Conservation (phyloP, 2,113 vertebrate genomes). For the Fulmarus glacialis region DNA sequence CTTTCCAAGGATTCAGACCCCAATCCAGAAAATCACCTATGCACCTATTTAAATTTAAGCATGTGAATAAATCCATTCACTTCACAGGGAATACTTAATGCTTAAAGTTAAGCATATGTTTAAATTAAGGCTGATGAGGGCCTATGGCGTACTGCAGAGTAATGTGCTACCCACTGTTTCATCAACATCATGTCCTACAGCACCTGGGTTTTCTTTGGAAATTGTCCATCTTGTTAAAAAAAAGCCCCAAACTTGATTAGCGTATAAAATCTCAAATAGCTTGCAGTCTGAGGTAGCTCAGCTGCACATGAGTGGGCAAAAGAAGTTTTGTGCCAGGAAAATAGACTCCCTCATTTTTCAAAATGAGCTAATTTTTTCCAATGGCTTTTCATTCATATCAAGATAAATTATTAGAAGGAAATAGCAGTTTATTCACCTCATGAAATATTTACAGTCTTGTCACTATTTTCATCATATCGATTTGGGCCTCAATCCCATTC, state of each 20-base stretch:
- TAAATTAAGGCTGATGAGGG: neutral
- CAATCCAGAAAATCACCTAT: neutral
- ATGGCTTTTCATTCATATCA: neutral
- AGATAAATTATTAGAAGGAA: slow-evolving; percentile 6
- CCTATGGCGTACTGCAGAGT: neutral
- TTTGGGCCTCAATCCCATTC: neutral
- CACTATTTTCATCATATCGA: neutral
- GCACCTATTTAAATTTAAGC: neutral
- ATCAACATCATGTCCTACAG: neutral
- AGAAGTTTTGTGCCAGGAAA: neutral
- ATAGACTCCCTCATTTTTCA: neutral
- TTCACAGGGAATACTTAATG: neutral
- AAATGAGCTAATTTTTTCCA: neutral
- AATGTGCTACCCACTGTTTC: neutral
- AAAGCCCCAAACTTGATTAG: neutral
- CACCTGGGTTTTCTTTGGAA: slow-evolving; percentile 26
- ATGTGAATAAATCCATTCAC: neutral
- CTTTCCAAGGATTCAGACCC: neutral
- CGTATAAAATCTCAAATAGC: neutral
- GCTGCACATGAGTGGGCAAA: neutral
- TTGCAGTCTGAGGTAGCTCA: neutral
- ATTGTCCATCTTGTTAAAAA: slow-evolving; percentile 25
- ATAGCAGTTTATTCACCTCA: neutral
- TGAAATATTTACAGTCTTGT: slow-evolving; percentile 7
- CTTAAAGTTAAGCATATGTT: neutral